Conservation (phyloP, 2,113 vertebrate genomes). For the Neoarius graeffei region DNA sequence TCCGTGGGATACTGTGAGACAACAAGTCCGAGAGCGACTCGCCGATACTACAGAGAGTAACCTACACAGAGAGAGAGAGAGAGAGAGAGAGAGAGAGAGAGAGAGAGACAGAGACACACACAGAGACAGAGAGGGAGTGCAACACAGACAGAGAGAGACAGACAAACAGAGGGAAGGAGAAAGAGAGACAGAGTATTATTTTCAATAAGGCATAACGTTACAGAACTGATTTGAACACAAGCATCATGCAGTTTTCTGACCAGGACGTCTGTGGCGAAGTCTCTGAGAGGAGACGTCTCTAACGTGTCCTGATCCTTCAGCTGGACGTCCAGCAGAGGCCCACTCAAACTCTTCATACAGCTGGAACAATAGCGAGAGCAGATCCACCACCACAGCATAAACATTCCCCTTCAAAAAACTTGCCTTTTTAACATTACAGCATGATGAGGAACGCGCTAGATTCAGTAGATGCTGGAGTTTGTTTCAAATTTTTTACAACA, state of each 20-base stretch:
- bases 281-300: conserved; percentile 78
- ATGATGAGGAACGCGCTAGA: background rate
- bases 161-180: background rate
- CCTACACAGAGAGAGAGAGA: conserved; percentile 26
- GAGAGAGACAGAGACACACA: background rate
- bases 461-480: background rate
- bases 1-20: conserved; percentile 66
- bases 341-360: conserved; percentile 88
- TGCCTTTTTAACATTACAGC: background rate
- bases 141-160: background rate
- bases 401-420: background rate
- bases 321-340: conserved; percentile 81
- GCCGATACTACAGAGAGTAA: conserved; percentile 61
- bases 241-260: conserved; percentile 66
- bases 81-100: background rate
- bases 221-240: background rate
- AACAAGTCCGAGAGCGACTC: conserved; percentile 69
- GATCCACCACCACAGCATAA: background rate
- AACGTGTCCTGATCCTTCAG: conserved; percentile 77
- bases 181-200: background rate
- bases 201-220: background rate
- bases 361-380: conserved; percentile 66
- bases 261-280: conserved; percentile 86
- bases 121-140: too few species aligned
- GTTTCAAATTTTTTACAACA: background rate